Evolutionary conservation across 2,797 vertebrate species (phyloP).

Genomic region (Florisuga fusca): DNA sequence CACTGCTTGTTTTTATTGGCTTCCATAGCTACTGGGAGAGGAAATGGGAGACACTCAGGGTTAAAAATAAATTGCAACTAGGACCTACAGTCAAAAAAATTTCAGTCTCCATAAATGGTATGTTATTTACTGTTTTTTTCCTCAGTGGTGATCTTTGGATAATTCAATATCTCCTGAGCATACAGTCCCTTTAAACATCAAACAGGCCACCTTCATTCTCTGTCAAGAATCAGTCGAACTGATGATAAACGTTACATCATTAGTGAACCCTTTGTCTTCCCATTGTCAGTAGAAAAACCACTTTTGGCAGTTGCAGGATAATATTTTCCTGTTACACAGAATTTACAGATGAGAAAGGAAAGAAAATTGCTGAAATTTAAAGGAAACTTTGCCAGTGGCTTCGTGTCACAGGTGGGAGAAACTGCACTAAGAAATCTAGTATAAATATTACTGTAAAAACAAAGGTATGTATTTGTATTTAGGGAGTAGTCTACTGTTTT

Average conservation of each 20-base stretch:
- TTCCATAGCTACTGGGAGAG: not conserved
- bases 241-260: not conserved
- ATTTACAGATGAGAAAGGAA: not conserved
- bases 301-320: not conserved
- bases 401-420: not conserved
- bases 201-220: not conserved
- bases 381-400: not conserved
- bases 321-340: not conserved
- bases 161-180: not conserved
- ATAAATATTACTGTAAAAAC: not conserved
- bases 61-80: not conserved
- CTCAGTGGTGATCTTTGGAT: not conserved
- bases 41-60: not conserved
- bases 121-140: not conserved
- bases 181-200: conserved; percentile 8
- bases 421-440: not conserved
- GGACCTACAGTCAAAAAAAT: not conserved
- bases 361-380: not conserved
- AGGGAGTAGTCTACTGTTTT: not conserved
- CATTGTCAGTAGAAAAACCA: not conserved
- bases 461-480: not conserved
- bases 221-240: not conserved
- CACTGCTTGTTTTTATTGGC: not conserved
- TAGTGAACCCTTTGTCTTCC: not conserved
- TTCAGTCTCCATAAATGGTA: not conserved